Evolutionary conservation across 2,888 invertebrate genomes (phyloP), one percentile per base, ranked within the genome.

Genomic region (Odontothrips loti): DNA sequence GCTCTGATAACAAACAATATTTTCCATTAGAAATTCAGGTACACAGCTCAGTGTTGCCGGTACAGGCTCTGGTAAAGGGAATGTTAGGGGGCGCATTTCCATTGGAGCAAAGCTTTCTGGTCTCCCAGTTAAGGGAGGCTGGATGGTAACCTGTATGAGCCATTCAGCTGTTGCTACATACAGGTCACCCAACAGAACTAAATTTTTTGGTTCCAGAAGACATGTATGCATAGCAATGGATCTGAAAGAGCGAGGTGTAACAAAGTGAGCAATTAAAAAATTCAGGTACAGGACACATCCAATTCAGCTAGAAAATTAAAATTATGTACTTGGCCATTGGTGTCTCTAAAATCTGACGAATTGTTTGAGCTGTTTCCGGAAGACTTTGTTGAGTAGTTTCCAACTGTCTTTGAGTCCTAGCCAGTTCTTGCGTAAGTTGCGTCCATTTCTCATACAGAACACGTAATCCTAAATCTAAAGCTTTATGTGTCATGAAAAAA

Each of bases 21-120:
- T 98, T 87, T 97, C 97, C 80, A 96, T 89, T 58, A 98, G 89
- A 86, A 95, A 94, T 87, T 98, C 98, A 79, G 98, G 98, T 86
- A 98, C 91, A 86, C 94, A 95, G 86, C 94, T 93, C 87, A 81
- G 87, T 86, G 92, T 93, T 80, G 91, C 90, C 1, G 94, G 93
- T 82, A 93, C 90, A 81, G 89, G 89, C 0, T 90, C 89, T 0
- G 90, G 87, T n/a, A 94, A 85, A 3, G 94, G 94, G 87, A 95
- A 92, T 51, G 87, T 87, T 3, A 94, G 86, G 0, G 89, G 86
- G 83, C 89, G 86, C 80, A 90, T 85, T 51, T 88, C 87, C 80
- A 89, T 88, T 0, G 94, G 95, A 2, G 93, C 91, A 86, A 91
- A 94, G 84, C 88, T 89, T 23, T 86, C 85, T 20, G 87, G 63